Percentiles rank a stretch among this genome's conserved stretches.
Conservation (phyloP, 2,113 vertebrate species). For the Scortum barcoo region DNA sequence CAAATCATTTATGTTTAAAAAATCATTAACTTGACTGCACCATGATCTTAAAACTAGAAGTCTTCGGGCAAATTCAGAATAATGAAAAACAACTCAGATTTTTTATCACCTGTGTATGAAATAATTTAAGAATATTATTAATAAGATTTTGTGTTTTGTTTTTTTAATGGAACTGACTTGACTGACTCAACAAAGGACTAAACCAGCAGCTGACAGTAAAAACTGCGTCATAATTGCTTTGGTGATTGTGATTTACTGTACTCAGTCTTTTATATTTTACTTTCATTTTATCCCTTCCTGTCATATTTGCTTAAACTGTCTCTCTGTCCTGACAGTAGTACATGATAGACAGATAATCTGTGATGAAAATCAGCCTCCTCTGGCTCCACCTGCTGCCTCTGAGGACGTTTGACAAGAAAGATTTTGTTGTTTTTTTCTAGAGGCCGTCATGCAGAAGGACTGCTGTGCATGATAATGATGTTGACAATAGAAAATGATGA, state of each 20-base stretch:
- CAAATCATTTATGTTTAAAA: neutral
- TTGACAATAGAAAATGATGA: neutral
- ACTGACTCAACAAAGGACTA: neutral
- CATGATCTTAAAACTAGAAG: neutral
- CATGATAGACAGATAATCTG: too few species aligned
- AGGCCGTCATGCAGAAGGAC: too few species aligned
- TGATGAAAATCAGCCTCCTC: too few species aligned
- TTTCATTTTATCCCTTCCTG: too few species aligned
- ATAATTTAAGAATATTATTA: too few species aligned
- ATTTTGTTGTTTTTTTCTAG: neutral
- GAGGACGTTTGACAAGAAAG: too few species aligned
- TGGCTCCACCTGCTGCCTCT: too few species aligned
- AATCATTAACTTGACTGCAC: neutral
- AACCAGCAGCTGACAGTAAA: neutral
- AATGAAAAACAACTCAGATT: neutral
- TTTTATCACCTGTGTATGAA: neutral
- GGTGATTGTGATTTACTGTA: too few species aligned
- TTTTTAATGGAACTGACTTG: neutral
- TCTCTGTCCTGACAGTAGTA: too few species aligned
- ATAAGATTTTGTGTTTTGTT: neutral
- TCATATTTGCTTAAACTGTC: too few species aligned
- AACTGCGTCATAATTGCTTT: neutral
- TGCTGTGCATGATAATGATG: neutral
- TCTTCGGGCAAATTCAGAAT: neutral
- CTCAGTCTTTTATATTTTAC: too few species aligned